Percentiles rank a stretch among this genome's conserved stretches.
Conservation (phyloP, 2,888 invertebrate species). For the Dicycla oo region DNA sequence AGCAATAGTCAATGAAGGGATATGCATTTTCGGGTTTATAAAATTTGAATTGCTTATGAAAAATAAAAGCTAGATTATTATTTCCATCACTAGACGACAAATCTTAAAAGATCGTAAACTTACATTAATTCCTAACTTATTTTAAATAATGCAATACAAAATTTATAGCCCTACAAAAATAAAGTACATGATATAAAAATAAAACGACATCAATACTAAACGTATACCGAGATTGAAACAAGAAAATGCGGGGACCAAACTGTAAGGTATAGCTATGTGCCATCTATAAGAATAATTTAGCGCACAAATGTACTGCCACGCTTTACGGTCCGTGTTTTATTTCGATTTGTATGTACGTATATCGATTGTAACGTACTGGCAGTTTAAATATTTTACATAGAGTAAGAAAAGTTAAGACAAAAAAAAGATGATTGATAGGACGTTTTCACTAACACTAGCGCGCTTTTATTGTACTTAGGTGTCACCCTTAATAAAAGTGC, state of each 20-base stretch:
- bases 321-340: slow-evolving; percentile 51
- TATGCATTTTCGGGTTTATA: slow-evolving; percentile 32
- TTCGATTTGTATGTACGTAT: slow-evolving; percentile 35
- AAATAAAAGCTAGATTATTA: not conserved
- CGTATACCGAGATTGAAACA: slow-evolving; percentile 61
- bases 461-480: too few species aligned
- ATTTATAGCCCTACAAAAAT: slow-evolving; percentile 8
- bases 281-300: slow-evolving; percentile 76
- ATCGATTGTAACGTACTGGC: slow-evolving; percentile 24
- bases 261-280: slow-evolving; percentile 76
- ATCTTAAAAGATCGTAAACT: not conserved
- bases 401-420: not conserved
- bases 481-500: not conserved
- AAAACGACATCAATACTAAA: slow-evolving; percentile 15
- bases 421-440: not conserved
- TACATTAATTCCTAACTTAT: not conserved
- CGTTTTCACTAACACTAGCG: not conserved
- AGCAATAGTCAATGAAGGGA: not conserved
- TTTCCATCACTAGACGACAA: not conserved
- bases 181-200: slow-evolving; percentile 21
- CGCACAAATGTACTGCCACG: slow-evolving; percentile 60
- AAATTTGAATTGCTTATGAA: slow-evolving; percentile 10
- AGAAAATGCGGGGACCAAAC: slow-evolving; percentile 85
- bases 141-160: slow-evolving; percentile 7
- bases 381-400: slow-evolving; percentile 45